Conservation (phyloP, 2,113 vertebrate species). For the Empidonax traillii region DNA sequence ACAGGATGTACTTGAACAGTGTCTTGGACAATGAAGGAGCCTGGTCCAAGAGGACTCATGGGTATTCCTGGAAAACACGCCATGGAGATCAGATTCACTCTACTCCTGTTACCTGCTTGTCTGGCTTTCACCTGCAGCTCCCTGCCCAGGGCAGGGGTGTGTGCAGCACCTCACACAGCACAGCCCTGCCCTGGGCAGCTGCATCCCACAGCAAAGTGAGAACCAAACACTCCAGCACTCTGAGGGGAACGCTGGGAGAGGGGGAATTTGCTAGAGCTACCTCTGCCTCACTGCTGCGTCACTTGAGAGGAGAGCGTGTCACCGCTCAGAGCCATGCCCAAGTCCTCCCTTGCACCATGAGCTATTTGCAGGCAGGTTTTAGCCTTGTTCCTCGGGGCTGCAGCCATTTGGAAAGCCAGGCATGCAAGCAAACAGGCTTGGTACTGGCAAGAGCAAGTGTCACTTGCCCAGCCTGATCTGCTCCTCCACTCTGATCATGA, state of each 20-base stretch:
- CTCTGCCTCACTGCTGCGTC: background rate
- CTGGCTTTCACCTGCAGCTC: background rate
- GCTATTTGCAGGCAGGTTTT: background rate
- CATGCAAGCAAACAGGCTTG: background rate
- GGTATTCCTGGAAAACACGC: background rate
- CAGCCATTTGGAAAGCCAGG: background rate
- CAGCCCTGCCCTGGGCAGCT: background rate
- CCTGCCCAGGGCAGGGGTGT: background rate
- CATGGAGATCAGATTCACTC: background rate
- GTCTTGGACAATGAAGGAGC: background rate
- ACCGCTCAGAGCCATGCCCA: background rate
- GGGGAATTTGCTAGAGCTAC: background rate
- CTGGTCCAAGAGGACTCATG: background rate
- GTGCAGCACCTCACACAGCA: background rate
- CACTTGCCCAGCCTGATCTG: slow-evolving; percentile 14
- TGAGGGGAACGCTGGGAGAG: background rate
- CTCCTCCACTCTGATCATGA: background rate
- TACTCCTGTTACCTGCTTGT: background rate
- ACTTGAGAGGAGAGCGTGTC: background rate
- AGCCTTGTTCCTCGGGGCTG: background rate
- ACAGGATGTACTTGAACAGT: background rate
- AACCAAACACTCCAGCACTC: background rate
- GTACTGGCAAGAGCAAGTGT: background rate
- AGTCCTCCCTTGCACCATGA: background rate
- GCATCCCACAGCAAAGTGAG: background rate